Evolutionary conservation across 2,888 invertebrate genomes (phyloP), one percentile per base, ranked within the genome.

Genomic region (Busseola fusca): DNA sequence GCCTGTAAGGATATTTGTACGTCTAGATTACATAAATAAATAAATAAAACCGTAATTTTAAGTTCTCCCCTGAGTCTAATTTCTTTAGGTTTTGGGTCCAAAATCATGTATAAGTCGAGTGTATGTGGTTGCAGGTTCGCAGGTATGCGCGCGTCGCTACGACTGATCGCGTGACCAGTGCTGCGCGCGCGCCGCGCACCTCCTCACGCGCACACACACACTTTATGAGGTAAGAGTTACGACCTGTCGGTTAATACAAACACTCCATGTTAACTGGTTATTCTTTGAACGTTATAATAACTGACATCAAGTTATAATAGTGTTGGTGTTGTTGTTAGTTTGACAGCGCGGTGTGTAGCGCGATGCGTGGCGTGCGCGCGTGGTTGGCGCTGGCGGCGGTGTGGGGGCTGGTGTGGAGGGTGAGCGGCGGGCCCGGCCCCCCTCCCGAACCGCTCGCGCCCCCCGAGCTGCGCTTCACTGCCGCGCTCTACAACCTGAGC

Each of bases 401-500:
- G 77, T 84, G 84, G 74, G 74, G 81, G n/a, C 71, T 74, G 70
- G 74, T 78, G 64, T 76, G 84, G 86, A 83, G 85, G 86, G 87
- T 76, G 89, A 89, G 87, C 90, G 91, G 91, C 79, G 85, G 85
- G 18, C 85, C 85, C 25, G 92, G 90, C 76, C 89, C 88, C 82
- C 87, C 88, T 86, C 84, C 84, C 78, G 86, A 82, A 52, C 80
- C 95, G 96, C 97, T 27, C 96, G 96, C 86, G 91, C 96, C 81
- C 67, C 81, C 89, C 72, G 82, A 77, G 80, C 87, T 98, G 91
- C 96, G 96, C 82, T 99, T 99, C 95, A 96, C 97, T 25, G 96
- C 96, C 86, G 91, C 96, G 54, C 91, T 96, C 37, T 99, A 99
- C 96, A 98, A 99, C 96, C 98, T 98, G 88, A 97, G 97, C 91